Percentiles rank a stretch among this genome's conserved stretches.
Conservation (phyloP, 2,113 vertebrate species). For the Marmota monax region DNA sequence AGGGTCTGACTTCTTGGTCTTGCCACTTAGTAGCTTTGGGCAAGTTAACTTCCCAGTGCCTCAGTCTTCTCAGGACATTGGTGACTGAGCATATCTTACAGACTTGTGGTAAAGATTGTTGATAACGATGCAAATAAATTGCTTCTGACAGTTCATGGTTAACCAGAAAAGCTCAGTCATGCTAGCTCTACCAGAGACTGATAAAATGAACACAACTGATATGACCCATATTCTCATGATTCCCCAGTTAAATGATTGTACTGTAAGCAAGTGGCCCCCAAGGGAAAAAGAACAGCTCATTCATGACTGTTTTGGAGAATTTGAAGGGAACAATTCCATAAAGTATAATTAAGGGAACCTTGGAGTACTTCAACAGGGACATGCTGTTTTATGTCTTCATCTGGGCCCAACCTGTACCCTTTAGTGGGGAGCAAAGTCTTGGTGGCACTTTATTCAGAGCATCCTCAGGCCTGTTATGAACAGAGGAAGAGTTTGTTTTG, state of each 20-base stretch:
- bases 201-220: neutral
- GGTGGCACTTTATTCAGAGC: neutral
- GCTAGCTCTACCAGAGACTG: neutral
- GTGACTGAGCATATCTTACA: neutral
- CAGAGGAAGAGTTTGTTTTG: slow-evolving; percentile 23
- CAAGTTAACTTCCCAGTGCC: neutral
- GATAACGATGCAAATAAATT: neutral
- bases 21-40: neutral
- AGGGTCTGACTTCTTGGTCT: neutral
- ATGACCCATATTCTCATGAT: neutral
- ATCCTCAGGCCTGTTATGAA: neutral
- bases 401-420: slow-evolving; percentile 26
- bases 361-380: neutral
- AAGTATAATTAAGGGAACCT: slow-evolving; percentile 6
- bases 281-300: neutral
- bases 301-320: neutral
- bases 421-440: neutral
- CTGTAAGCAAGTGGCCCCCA: neutral
- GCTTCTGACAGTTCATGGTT: neutral
- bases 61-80: neutral
- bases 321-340: slow-evolving; percentile 10
- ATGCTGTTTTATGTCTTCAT: neutral
- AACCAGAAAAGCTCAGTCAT: neutral
- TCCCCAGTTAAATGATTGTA: neutral
- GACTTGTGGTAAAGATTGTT: neutral